Evolutionary conservation across 2,888 invertebrate genomes (phyloP), one percentile per base, ranked within the genome.

Genomic region (Phortica magna): DNA sequence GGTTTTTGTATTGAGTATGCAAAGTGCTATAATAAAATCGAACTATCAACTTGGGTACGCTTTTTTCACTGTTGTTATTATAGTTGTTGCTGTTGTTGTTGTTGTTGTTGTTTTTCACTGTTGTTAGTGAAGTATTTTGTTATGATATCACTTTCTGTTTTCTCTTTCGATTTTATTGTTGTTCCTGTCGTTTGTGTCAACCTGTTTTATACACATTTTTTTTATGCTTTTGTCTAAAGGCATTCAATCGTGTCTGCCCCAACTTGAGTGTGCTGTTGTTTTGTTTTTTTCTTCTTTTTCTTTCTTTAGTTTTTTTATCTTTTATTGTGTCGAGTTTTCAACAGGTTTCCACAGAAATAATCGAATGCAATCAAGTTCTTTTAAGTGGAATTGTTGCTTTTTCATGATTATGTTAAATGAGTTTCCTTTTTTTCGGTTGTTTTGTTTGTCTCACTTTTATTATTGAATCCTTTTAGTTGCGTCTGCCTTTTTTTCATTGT

Each of bases 331-430:
- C 7, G 61, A 17, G 65, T 55, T 71, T 71, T 71, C 84, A 81
- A 87, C 84, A 82, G 82, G 84, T 84, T 71, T 83, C 83, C 85
- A 87, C 82, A 85, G 85, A 86, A 86, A 83, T 86, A 84, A 86
- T 85, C 87, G 81, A 87, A 87, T 81, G 82, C 84, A 86, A 86
- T 86, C 87, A 86, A 84, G 85, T 64, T 22, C 85, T 85, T 87
- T 86, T 87, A 87, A 87, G 85, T 86, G 87, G 83, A 87, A 87
- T 80, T 83, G 81, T 82, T 78, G 22, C 80, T 79, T 81, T 80
- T 81, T 73, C 80, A 65, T 48, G 48, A 48, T 14, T 12, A 48
- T 48, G 1, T 79, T 12, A 48, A 48, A 48, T 48, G 48, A 48
- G 48, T 48, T 48, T 48, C 48, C 48, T 48, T 48, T 48, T 14